phyloP scores from a whole-genome alignment of 1,140 invertebrate species.

The Drosophila pruinosa region DNA sequence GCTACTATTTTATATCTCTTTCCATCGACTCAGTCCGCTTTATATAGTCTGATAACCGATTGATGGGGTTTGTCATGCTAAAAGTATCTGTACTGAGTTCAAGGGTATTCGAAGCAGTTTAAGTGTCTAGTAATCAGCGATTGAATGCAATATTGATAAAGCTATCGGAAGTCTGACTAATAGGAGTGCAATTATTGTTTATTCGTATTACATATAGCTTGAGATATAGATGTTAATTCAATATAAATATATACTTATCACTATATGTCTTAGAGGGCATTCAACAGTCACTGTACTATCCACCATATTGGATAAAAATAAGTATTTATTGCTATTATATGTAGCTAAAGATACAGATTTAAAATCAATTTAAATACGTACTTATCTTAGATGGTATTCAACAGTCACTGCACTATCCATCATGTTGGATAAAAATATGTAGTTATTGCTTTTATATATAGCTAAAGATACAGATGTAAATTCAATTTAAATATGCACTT shows the following conservation, averaged over 20 bases:
- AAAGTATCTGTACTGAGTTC: background rate
- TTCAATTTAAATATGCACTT: background rate
- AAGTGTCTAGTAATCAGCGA: background rate
- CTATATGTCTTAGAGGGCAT: slow-evolving; percentile 11
- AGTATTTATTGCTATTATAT: no score
- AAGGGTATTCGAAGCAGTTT: background rate
- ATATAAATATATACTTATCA: background rate
- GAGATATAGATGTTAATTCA: no score
- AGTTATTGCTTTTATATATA: no score
- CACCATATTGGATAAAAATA: no score
- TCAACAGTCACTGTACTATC: background rate
- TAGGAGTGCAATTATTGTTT: no score
- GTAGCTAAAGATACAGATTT: no score
- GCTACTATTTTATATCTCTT: slow-evolving; percentile 21
- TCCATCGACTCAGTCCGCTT: slow-evolving; percentile 5
- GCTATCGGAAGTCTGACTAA: background rate
- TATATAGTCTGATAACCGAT: background rate
- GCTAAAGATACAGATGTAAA: no score
- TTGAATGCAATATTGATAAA: background rate
- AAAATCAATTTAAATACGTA: no score
- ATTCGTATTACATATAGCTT: no score
- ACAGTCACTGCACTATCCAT: no score
- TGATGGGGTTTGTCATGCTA: background rate
- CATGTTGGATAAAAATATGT: no score
- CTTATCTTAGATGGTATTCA: no score